Conservation (phyloP, 1,140 invertebrate species). For the Calliopsis andreniformis region DNA sequence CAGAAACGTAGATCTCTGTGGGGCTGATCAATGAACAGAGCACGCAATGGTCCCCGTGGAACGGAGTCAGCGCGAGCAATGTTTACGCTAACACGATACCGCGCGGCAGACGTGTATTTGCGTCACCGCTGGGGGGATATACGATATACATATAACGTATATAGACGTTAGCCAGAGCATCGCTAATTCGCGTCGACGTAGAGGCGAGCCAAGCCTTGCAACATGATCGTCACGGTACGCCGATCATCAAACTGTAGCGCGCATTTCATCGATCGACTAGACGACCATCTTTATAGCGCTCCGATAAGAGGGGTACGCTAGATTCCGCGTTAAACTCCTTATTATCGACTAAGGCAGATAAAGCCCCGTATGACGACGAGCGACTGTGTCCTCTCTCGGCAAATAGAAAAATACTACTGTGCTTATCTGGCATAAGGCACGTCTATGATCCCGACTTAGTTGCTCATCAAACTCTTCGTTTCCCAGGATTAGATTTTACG, state of each 20-base stretch:
- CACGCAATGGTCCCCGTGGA: slow-evolving; percentile 14
- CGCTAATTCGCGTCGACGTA: slow-evolving; percentile 49
- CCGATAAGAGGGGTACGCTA: slow-evolving; percentile 46
- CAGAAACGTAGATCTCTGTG: slow-evolving; percentile 9
- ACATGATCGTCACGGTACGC: slow-evolving; percentile 43
- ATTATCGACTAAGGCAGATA: slow-evolving; percentile 52
- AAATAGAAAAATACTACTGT: slow-evolving; percentile 25
- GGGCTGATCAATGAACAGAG: slow-evolving; percentile 12
- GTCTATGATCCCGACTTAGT: too few species aligned
- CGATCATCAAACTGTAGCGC: slow-evolving; percentile 35
- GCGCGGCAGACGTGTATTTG: slow-evolving; percentile 38
- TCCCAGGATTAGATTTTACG: too few species aligned
- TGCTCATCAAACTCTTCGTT: too few species aligned
- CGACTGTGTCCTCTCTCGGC: slow-evolving; percentile 4
- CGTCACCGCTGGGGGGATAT: slow-evolving; percentile 28
- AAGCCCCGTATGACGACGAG: slow-evolving; percentile 14
- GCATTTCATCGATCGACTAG: slow-evolving; percentile 36
- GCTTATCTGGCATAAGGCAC: slow-evolving; percentile 1
- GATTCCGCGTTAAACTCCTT: slow-evolving; percentile 47
- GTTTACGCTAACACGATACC: slow-evolving; percentile 47
- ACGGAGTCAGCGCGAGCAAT: slow-evolving; percentile 24
- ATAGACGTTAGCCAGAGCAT: slow-evolving; percentile 45
- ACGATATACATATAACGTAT: slow-evolving; percentile 17
- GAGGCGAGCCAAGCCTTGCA: slow-evolving; percentile 4
- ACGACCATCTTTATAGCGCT: slow-evolving; percentile 45